Evolutionary conservation across 2,113 vertebrate genomes (phyloP).

Genomic region (Pomatostomus ruficeps): DNA sequence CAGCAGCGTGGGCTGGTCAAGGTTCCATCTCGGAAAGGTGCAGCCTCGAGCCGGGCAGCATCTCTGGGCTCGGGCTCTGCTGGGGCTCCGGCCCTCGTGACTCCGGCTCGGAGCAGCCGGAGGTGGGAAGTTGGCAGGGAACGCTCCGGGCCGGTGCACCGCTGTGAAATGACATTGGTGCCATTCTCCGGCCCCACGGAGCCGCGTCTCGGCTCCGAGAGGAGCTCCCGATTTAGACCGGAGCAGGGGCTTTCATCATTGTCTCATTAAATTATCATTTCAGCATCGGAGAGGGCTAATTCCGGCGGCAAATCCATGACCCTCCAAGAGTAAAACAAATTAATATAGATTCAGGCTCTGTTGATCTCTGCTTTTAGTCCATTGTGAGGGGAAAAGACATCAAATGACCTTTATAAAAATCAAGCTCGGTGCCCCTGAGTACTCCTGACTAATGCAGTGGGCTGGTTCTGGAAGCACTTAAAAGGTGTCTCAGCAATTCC

Average conservation of each 20-base stretch:
- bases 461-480: conserved; percentile 5
- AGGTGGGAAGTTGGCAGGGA: not conserved
- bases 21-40: too few species aligned
- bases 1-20: not conserved
- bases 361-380: conserved; percentile 52
- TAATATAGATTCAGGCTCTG: conserved; percentile 43
- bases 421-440: not conserved
- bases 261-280: conserved; percentile 42
- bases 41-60: too few species aligned
- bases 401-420: conserved; percentile 49
- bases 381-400: conserved; percentile 30
- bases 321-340: conserved; percentile 37
- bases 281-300: conserved; percentile 17
- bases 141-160: not conserved
- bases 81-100: not conserved
- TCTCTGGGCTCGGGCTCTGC: too few species aligned
- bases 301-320: conserved; percentile 43
- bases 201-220: not conserved
- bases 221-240: not conserved
- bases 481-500: not conserved
- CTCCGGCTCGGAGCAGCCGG: not conserved
- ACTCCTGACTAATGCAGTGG: conserved; percentile 43
- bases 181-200: not conserved
- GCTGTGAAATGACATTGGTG: not conserved
- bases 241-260: conserved; percentile 21